Evolutionary conservation across 92 coral and sea anemone genomes (phyloP), one percentile per base, ranked within the genome.

Genomic region (Porites divaricata): DNA sequence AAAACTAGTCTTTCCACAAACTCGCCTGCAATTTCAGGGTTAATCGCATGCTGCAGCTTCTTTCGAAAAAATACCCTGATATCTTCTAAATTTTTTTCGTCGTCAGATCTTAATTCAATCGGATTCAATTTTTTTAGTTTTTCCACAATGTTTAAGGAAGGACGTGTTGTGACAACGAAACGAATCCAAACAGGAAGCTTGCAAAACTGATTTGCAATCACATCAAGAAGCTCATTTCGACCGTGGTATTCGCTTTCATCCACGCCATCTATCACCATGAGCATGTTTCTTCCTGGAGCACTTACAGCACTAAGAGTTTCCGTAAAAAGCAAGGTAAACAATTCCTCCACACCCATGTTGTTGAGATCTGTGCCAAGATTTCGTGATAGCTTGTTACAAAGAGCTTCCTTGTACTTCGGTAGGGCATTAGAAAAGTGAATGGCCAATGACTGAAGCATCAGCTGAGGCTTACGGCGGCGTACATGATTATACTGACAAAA

Each of bases 131-230:
- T 22, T 54, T 16, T 35, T 14, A 82, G 74, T 63, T 63, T 54
- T 53, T 20, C 41, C 50, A 59, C 54, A 54, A 82, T 51, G 9
- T 49, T 64, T 56, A 41, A 58, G 75, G 82, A 81, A 63, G 83
- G 88, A 45, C 91, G 54, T 53, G 91, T 81, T 2, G 91, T 88
- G 83, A 88, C 76, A 21, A 88, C 65, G 67, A 83, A 63, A 24
- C 79, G 77, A 48, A 88, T 21, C 80, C 87, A 88, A 14, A 25
- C 17, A 3, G 91, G 88, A 24, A 82, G 63, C 50, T 23, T 56
- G 75, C 69, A 78, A 15, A 88, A 67, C 8, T 75, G 87, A 8
- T 52, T 67, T 6, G 88, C 69, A 58, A 88, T 83, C 58, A 54
- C 58, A 14, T 54, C 58, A 54, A 54, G 58, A 11, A 54, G 58